Conservation (phyloP, 2,888 invertebrate genomes). For the Conops quadrifasciatus region DNA sequence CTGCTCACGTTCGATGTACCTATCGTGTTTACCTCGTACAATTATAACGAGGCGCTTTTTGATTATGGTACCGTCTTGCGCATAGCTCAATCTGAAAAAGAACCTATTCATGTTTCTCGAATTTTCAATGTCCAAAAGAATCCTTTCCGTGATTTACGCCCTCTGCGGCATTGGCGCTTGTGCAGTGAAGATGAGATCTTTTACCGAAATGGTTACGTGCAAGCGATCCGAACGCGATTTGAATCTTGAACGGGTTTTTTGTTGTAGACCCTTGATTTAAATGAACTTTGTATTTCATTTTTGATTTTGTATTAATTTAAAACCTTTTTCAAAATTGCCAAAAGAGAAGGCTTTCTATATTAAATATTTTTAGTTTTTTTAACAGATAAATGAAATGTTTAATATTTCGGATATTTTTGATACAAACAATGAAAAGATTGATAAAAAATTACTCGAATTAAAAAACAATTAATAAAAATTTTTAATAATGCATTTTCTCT, state of each 20-base stretch:
- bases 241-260: conserved; percentile 3
- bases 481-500: not conserved
- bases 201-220: conserved; percentile 56
- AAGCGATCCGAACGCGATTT: conserved; percentile 46
- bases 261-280: too few species aligned
- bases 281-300: too few species aligned
- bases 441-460: too few species aligned
- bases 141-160: conserved; percentile 55
- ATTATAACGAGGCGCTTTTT: conserved; percentile 48
- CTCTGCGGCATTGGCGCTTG: conserved; percentile 50
- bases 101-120: conserved; percentile 43
- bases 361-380: too few species aligned
- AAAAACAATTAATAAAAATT: too few species aligned
- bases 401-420: too few species aligned
- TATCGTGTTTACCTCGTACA: conserved; percentile 57
- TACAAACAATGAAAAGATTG: too few species aligned
- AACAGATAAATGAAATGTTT: too few species aligned
- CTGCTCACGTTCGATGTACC: conserved; percentile 50
- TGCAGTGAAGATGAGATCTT: conserved; percentile 50
- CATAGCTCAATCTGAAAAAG: conserved; percentile 30
- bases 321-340: too few species aligned
- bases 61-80: conserved; percentile 49
- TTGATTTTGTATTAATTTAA: too few species aligned
- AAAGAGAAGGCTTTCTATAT: too few species aligned
- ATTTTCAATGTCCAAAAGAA: conserved; percentile 49